Conservation (phyloP, 1,140 invertebrate genomes). For the Samia ricini region DNA sequence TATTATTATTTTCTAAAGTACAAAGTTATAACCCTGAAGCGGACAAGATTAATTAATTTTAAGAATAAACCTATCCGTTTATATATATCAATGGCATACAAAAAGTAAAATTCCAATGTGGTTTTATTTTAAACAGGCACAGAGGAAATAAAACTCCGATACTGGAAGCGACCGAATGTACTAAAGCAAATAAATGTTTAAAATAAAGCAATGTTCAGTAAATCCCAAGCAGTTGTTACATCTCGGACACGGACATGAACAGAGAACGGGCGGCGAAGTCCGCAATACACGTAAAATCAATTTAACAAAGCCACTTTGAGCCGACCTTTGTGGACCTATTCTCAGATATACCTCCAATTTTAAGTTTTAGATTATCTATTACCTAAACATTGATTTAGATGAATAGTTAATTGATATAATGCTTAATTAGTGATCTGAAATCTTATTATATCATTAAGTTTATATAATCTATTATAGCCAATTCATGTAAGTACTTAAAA, state of each 20-base stretch:
- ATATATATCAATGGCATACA: too few species aligned
- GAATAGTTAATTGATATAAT: not conserved
- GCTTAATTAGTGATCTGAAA: too few species aligned
- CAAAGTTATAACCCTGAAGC: too few species aligned
- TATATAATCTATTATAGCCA: too few species aligned
- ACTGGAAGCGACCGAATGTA: not conserved
- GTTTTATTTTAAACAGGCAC: too few species aligned
- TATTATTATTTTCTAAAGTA: too few species aligned
- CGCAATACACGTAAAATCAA: conserved; percentile 74
- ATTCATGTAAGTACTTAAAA: too few species aligned
- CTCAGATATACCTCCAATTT: conserved; percentile 19
- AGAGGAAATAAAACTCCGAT: not conserved
- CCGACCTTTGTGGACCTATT: conserved; percentile 52
- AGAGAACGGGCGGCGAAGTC: conserved; percentile 44
- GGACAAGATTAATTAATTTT: too few species aligned
- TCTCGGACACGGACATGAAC: conserved; percentile 22
- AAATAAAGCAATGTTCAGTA: conserved; percentile 25
- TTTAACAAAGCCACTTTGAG: conserved; percentile 67
- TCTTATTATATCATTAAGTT: too few species aligned
- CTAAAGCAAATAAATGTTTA: not conserved
- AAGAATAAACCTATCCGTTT: too few species aligned
- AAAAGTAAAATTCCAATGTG: too few species aligned
- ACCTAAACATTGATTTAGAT: not conserved
- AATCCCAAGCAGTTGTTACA: conserved; percentile 25
- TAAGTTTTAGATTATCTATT: not conserved